Conservation (phyloP, 2,797 vertebrate genomes). For the Crax fasciolata region DNA sequence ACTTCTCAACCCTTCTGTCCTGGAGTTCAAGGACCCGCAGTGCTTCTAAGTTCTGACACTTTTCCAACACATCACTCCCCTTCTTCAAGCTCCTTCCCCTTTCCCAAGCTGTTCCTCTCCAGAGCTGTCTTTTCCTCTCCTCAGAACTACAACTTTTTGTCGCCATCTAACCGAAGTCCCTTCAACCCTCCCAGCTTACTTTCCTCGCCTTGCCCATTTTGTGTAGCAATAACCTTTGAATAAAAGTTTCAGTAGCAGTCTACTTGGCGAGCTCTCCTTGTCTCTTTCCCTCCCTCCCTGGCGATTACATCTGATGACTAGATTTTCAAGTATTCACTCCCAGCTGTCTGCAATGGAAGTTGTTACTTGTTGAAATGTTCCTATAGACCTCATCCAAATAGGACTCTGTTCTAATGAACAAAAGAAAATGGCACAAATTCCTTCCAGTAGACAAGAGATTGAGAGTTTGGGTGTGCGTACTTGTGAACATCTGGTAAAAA, state of each 20-base stretch:
- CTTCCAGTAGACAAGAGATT: neutral
- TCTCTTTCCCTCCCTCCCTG: neutral
- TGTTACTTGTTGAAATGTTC: constrained; percentile 1
- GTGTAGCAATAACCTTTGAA: neutral
- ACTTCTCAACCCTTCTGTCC: constrained; percentile 42
- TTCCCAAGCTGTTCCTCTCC: neutral
- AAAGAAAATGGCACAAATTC: neutral
- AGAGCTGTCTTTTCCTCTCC: neutral
- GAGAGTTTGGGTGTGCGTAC: neutral
- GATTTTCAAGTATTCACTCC: constrained; percentile 32
- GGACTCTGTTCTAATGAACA: neutral
- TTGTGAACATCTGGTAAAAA: neutral
- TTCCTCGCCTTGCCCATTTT: neutral
- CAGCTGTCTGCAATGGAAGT: neutral
- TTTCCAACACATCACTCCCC: neutral
- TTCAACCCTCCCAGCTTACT: neutral
- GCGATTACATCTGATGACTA: neutral
- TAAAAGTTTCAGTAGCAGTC: neutral
- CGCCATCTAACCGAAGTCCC: neutral
- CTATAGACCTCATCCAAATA: neutral
- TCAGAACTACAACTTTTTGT: neutral
- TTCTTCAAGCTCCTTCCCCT: neutral
- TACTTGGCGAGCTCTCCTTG: neutral
- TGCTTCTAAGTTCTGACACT: constrained; percentile 22
- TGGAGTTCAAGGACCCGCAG: constrained; percentile 47